These are phyloP conservation scores for Diphyllodes magnificus DNA, from an alignment of 2,113 vertebrate species.

Conservation along the genomic window DNA sequence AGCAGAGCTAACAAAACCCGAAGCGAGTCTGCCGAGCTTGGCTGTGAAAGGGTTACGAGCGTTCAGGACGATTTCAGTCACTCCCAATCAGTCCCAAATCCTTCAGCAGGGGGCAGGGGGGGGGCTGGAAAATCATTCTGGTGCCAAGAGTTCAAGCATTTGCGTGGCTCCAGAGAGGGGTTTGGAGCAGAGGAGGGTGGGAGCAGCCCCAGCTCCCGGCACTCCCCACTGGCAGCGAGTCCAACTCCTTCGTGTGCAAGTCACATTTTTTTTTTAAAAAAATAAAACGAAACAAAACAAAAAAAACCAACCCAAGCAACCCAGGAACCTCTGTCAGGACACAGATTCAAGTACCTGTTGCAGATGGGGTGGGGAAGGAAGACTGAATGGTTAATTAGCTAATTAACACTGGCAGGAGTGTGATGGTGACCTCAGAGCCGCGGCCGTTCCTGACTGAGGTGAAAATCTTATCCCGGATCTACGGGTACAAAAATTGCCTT, in stretches of 20 bases:
- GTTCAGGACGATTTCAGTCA: neutral
- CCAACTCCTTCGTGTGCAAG: neutral
- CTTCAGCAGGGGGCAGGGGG: neutral
- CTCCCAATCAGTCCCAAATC: neutral
- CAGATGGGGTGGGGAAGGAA: neutral
- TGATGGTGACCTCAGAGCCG: neutral
- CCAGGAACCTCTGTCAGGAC: neutral
- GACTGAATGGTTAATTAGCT: neutral
- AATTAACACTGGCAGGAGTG: constrained; percentile 25
- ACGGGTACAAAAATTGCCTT: neutral
- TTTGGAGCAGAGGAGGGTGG: neutral
- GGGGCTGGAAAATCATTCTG: neutral
- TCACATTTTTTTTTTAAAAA: neutral
- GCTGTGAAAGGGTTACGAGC: neutral
- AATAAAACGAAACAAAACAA: neutral
- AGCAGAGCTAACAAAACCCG: constrained; percentile 7
- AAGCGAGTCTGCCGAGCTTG: neutral
- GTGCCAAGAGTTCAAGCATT: neutral
- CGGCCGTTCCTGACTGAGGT: neutral
- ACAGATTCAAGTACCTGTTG: constrained; percentile 26
- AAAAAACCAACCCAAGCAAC: neutral
- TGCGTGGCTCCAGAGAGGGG: neutral
- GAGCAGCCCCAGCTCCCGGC: neutral
- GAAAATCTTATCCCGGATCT: neutral
- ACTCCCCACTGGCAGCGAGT: neutral